Evolutionary conservation across 2,113 vertebrate species (phyloP), one percentile per base, ranked within the genome.

Genomic region (Pycnonotus jocosus): DNA sequence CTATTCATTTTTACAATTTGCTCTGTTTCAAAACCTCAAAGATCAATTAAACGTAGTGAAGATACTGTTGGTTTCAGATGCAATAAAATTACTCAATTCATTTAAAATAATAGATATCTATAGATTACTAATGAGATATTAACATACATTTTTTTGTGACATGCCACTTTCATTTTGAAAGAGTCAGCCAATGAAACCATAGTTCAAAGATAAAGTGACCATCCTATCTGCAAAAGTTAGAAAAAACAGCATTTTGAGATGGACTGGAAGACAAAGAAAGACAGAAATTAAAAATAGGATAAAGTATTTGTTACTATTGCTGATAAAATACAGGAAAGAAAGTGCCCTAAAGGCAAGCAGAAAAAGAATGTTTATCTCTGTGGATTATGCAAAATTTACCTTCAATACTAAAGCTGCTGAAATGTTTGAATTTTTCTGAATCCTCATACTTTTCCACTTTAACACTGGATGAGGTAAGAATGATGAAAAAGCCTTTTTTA

Each of bases 321-420:
- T 66, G 33, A 58, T 73, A 22, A 83, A 51, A 79, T 27, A 15
- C 10, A 70, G 80, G 72, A 68, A 77, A 58, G 44, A 51, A 69
- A 69, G 13, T 30, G 16, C 17, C 78, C 60, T 70, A 57, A 83
- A 68, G 38, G 27, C 15, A 73, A 88, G 19, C 20, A 81, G 68
- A 66, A 66, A 15, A 69, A 58, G 15, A 7, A n/a, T 17, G 24
- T 13, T 66, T 79, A 47, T 57, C 11, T 15, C 42, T 47, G 22
- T 10, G 13, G 13, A 76, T 51, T 45, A 62, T 21, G 19, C 27
- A 85, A 80, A 85, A 90, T 98, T 97, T 97, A 99, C 99, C 99
- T 98, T 99, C 98, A 82, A 99, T 97, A 47, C 92, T 98, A 97
- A 99, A 99, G 95, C 99, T 99, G 96, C 99, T 99, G 96, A 98